phyloP scores from a whole-genome alignment of 2,888 invertebrate genomes.

The Eudemis profundana region DNA sequence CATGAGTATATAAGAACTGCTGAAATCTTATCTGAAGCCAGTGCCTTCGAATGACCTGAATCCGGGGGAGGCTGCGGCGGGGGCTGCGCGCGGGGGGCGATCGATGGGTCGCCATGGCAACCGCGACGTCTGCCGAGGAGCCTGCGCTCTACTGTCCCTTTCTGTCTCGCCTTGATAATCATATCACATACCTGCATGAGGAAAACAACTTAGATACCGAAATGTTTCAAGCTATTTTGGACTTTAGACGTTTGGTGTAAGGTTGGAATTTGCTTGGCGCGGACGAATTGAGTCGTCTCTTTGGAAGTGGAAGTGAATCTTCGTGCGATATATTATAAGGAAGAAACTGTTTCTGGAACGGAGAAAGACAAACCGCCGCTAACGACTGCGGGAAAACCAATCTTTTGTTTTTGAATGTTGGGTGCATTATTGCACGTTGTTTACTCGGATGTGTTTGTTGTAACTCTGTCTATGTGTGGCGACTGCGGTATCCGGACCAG shows the following conservation, averaged over 20 bases:
- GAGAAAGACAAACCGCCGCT: constrained; percentile 70
- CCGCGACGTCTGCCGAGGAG: constrained; percentile 85
- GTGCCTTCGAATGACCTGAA: constrained; percentile 78
- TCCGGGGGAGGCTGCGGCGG: constrained; percentile 74
- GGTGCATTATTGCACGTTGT: constrained; percentile 49
- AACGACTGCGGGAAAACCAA: constrained; percentile 52
- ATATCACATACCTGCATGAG: constrained; percentile 71
- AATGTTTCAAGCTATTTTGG: constrained; percentile 11
- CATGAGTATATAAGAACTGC: constrained; percentile 3
- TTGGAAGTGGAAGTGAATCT: constrained; percentile 57
- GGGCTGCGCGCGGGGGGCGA: constrained; percentile 63
- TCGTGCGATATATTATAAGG: constrained; percentile 78
- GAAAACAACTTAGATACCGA: constrained; percentile 53
- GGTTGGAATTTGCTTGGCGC: constrained; percentile 46
- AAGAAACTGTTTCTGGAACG: constrained; percentile 72
- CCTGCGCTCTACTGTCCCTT: constrained; percentile 84
- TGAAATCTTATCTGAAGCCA: constrained; percentile 34
- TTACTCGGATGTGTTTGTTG: constrained; percentile 44
- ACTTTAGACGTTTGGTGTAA: constrained; percentile 24
- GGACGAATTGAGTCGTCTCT: constrained; percentile 49
- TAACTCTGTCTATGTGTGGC: constrained; percentile 55
- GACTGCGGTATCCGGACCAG: constrained; percentile 57
- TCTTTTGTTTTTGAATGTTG: constrained; percentile 50
- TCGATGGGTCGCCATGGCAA: constrained; percentile 83
- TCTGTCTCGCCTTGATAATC: constrained; percentile 84